Evolutionary conservation across 2,888 invertebrate species (phyloP).

Genomic region (Agrochola macilenta): DNA sequence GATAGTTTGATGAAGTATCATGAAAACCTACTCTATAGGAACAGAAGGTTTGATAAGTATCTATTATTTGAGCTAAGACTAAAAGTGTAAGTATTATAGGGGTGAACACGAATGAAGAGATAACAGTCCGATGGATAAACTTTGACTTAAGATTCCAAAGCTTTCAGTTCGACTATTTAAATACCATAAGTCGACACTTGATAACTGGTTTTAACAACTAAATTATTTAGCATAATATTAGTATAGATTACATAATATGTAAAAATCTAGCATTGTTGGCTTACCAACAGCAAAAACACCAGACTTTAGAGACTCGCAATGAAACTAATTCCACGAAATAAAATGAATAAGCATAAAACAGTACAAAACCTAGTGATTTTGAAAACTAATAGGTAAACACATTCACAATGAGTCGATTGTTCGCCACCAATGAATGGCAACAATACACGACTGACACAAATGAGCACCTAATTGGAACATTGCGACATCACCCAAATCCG

Average conservation of each 20-base stretch:
- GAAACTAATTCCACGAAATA: slow-evolving; percentile 30
- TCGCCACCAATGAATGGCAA: slow-evolving; percentile 84
- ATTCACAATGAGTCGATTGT: slow-evolving; percentile 83
- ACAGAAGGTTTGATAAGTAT: no score
- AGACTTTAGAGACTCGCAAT: not conserved
- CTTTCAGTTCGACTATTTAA: not conserved
- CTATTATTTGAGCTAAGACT: not conserved
- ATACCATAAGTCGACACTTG: not conserved
- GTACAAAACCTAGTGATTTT: slow-evolving; percentile 72
- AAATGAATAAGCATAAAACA: slow-evolving; percentile 46
- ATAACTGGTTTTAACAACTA: not conserved
- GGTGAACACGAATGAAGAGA: slow-evolving; percentile 10
- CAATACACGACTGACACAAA: slow-evolving; percentile 88
- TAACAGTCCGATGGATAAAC: slow-evolving; percentile 7
- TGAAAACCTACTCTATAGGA: no score
- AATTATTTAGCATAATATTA: not conserved
- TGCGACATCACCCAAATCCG: slow-evolving; percentile 85
- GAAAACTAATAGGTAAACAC: slow-evolving; percentile 78
- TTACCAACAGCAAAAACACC: not conserved
- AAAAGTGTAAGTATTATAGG: not conserved
- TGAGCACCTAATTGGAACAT: slow-evolving; percentile 89
- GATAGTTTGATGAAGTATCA: no score
- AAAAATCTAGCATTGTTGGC: not conserved
- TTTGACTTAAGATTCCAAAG: not conserved
- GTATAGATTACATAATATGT: not conserved